Conservation (phyloP, 1,140 invertebrate genomes). For the Sycophila sp. region DNA sequence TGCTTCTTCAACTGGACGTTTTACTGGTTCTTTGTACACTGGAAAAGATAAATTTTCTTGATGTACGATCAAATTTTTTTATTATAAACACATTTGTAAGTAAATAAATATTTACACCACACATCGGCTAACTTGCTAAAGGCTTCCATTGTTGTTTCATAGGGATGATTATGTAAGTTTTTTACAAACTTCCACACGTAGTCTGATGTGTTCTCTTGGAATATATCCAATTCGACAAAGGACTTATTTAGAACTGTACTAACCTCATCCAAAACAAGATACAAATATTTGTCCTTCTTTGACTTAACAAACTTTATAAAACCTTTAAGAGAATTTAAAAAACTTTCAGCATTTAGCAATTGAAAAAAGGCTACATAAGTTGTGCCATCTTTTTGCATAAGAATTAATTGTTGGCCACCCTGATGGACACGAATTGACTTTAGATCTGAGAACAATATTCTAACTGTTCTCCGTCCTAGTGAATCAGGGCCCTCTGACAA, state of each 20-base stretch:
- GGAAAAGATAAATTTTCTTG: too few relatives aligned
- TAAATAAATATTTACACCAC: slow-evolving; percentile 54
- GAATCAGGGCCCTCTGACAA: slow-evolving; percentile 68
- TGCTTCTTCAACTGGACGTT: slow-evolving; percentile 67
- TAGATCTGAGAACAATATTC: slow-evolving; percentile 73
- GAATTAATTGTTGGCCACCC: slow-evolving; percentile 76
- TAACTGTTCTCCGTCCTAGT: slow-evolving; percentile 70
- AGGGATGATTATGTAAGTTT: slow-evolving; percentile 79
- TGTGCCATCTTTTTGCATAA: slow-evolving; percentile 78
- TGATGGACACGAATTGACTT: slow-evolving; percentile 75
- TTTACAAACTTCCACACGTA: slow-evolving; percentile 77
- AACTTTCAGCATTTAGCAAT: slow-evolving; percentile 82
- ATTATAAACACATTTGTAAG: slow-evolving; percentile 4
- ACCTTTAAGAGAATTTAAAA: slow-evolving; percentile 75
- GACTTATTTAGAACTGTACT: slow-evolving; percentile 79
- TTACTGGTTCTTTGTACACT: slow-evolving; percentile 68
- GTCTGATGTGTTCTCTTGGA: slow-evolving; percentile 75
- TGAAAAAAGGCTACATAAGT: slow-evolving; percentile 86
- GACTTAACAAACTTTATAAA: slow-evolving; percentile 73
- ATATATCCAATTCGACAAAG: slow-evolving; percentile 85
- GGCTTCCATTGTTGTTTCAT: slow-evolving; percentile 82
- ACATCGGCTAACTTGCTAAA: slow-evolving; percentile 87
- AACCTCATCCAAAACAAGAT: slow-evolving; percentile 72
- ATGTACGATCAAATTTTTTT: too few relatives aligned
- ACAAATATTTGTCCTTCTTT: slow-evolving; percentile 76